phyloP scores from a whole-genome alignment of 2,113 vertebrate species.

The Pelmatolapia mariae region DNA sequence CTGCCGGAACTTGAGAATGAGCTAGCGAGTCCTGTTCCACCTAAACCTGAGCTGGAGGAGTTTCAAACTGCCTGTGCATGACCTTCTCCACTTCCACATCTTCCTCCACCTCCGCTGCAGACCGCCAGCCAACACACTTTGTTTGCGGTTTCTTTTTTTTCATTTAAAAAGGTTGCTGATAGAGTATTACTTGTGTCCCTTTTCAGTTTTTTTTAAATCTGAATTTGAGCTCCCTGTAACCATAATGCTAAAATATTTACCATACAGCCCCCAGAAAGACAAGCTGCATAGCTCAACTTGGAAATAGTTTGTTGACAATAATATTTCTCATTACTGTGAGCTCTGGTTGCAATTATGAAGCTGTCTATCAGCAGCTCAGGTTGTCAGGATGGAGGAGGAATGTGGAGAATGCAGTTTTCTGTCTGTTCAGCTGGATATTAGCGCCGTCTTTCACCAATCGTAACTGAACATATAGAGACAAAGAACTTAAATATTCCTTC shows the following conservation, averaged over 20 bases:
- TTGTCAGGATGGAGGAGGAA: slow-evolving; percentile 14
- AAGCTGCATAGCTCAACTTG: not conserved
- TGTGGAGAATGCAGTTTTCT: slow-evolving; percentile 20
- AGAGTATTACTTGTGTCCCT: not conserved
- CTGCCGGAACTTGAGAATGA: not conserved
- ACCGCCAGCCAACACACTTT: not conserved
- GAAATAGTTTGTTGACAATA: not conserved
- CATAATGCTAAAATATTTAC: not conserved
- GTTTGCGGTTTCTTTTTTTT: not conserved
- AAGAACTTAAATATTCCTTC: not conserved
- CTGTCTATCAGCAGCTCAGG: slow-evolving; percentile 17
- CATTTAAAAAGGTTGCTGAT: not conserved
- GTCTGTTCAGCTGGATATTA: not conserved
- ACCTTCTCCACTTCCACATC: not conserved
- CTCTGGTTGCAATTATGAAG: slow-evolving; percentile 6
- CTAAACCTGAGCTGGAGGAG: not conserved
- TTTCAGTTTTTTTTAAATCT: fast-evolving
- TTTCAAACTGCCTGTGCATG: not conserved
- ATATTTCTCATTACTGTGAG: not conserved
- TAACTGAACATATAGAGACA: slow-evolving; percentile 3
- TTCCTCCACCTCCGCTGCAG: not conserved
- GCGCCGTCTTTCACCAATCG: not conserved
- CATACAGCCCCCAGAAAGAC: not conserved
- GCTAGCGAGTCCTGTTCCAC: not conserved
- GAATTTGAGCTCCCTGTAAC: not conserved